Base-by-base conservation (phyloP, 2,888 invertebrate genomes). In the Sarcophaga variegata region DNA sequence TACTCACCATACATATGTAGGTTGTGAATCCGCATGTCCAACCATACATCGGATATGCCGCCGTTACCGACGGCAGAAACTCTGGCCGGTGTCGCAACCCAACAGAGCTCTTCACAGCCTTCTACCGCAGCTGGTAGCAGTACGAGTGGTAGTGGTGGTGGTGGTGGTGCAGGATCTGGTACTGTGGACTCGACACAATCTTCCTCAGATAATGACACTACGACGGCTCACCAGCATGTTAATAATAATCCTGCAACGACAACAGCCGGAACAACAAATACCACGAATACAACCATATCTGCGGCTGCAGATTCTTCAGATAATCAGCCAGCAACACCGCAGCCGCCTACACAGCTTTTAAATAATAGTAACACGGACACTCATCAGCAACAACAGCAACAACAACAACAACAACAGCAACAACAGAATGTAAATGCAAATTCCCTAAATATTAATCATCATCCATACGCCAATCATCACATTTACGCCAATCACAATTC, bases 281-380 rank as follows among this genome's bases (percentile, higher is more conserved):
- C 25, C 12, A 86, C 87, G 10, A 88, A 89, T 87, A 89, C 87
- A 49, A 95, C 95, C 75, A 94, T 96, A 90, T 95, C 96, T 89
- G 96, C 96, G 14, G 95, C 96, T 60, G 96, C 96, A 80, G 97
- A 97, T 93, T 96, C 96, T 81, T 96, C 96, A 90, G 97, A 97
- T 93, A 93, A 93, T 91, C 93, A 93, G 85, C 93, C 94, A 90
- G 93, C 92, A 86, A 94, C 92, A 87, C 93, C 93, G 89, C 94
- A 93, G 89, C 92, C 93, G 91, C 37, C 37, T 37, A 37, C 37
- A 37, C 87, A 88, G 45, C 54, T 49, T 2, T 45, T 89, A 88
- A 75, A 69, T 69, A 54, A 54, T 54, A 54, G 54, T 54, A 45
- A 47, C 69, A 78, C 90, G 75, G 27, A 90, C 2, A 54, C 54